Base-by-base conservation (phyloP, 2,113 vertebrate genomes). In the Puntigrus tetrazona region DNA sequence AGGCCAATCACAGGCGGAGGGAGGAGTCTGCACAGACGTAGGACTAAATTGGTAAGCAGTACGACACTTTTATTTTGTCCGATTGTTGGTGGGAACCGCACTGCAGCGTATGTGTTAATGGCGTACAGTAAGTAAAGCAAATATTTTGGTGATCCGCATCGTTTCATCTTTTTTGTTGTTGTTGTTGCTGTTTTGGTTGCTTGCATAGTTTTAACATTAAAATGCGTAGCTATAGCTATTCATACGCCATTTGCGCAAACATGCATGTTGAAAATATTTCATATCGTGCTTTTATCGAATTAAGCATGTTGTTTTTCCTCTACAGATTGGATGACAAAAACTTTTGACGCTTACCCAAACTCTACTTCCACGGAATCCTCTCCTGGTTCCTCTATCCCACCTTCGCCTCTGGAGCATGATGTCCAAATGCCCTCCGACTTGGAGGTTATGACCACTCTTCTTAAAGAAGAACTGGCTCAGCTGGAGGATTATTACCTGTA, bases 401-500 rank as follows among this genome's bases (percentile, higher is more conserved):
- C 93, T 82, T 94, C 94, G 75, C 94, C 94, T 34, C 90, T 94
- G 90, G 93, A 94, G 89, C 94, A 94, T 82, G 94, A 95, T 90
- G 94, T 94, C 92, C 94, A 94, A 89, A 93, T 94, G 75, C 94
- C 95, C 89, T 96, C 96, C 63, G 96, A 96, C 93, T 94, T 97
- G 92, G 96, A 97, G 94, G 95, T 96, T 91, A 97, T 97, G 96
- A 95, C 96, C 91, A 96, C 91, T 82, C 91, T 97, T 61, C 93
- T 97, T 72, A 96, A 97, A 91, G 96, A 96, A 91, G 96, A 97
- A 93, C 93, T 97, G 93, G 96, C 96, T 91, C 96, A 97, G 92
- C 95, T 97, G 89, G 96, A 97, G 94, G 96, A 97, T 93, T 97
- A 96, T 93, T 97, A 97, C 90, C 94, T 96, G 72, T 96, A 96